Evolutionary conservation across 2,113 vertebrate genomes (phyloP), one percentile per base, ranked within the genome.

Genomic region (Prionailurus bengalensis): DNA sequence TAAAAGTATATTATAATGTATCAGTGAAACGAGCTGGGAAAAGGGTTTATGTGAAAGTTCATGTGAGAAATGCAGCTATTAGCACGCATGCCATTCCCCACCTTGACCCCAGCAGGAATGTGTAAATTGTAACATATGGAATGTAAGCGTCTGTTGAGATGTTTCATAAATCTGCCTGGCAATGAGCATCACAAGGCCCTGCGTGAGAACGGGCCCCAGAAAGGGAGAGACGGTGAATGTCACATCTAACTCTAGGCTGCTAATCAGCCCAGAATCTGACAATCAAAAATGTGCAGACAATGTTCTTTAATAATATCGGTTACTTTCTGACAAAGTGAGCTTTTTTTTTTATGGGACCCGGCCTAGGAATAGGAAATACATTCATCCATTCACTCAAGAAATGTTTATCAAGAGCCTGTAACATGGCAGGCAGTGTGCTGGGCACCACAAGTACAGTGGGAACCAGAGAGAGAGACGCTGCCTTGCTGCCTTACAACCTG

Each of bases 101-200:
- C 97, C 95, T 95, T 95, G 97, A 95, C 97, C 97, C 81, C 85
- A 48, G 92, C 81, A 98, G 91, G 98, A 98, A 98, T 98, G 97
- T 93, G 95, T 98, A 97, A 98, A 97, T 97, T 95, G 91, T 94
- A 97, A 55, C 94, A 71, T 97, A 83, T 76, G 98, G 98, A 97
- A 98, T 97, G 97, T 94, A 94, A 97, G 95, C 70, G 10, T 73
- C 92, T 63, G 83, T 78, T 68, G 96, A 95, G 80, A 94, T 58
- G 89, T 83, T 97, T 95, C 97, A 95, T 97, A 95, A 97, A 96
- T 97, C 97, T 96, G 97, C 92, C 79, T 55, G 21, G 76, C 97
- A 97, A 90, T 39, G 96, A 96, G 94, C 83, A 68, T 97, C 85
- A n/a, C 39, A 27, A 29, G 71, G 58, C 36, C 51, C 89, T 76